phyloP scores from a whole-genome alignment of 2,888 invertebrate genomes.

The Agrochola macilenta region DNA sequence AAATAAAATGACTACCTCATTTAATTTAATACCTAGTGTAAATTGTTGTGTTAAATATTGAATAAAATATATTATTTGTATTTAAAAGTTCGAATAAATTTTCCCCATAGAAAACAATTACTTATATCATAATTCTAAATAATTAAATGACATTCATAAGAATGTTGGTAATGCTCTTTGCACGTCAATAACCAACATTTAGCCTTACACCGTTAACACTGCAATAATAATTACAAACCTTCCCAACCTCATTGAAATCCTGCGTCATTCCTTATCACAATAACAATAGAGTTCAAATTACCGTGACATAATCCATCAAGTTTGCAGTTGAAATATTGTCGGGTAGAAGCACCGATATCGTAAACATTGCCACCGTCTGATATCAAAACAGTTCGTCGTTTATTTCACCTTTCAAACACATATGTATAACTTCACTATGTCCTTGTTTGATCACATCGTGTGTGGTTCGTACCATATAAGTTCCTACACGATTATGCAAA shows the following conservation, averaged over 20 bases:
- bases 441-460: conserved; percentile 59
- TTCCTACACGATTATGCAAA: conserved; percentile 38
- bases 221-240: conserved; percentile 26
- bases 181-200: conserved; percentile 17
- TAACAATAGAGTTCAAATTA: conserved; percentile 41
- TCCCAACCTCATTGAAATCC: not conserved
- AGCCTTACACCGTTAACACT: conserved; percentile 1
- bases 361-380: conserved; percentile 59
- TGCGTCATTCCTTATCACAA: conserved; percentile 1
- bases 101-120: too few species aligned
- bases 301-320: conserved; percentile 5
- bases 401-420: conserved; percentile 68
- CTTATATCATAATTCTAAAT: too few species aligned
- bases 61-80: too few species aligned
- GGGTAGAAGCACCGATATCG: conserved; percentile 48
- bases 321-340: conserved; percentile 27
- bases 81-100: too few species aligned
- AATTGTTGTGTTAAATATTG: too few species aligned
- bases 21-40: too few species aligned
- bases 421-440: conserved; percentile 57
- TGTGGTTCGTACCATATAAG: conserved; percentile 54
- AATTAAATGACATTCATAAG: too few species aligned
- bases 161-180: not conserved
- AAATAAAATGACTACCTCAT: too few species aligned
- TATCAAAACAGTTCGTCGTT: conserved; percentile 72